These are phyloP conservation scores for Balearica regulorum DNA, from an alignment of 2,797 vertebrate genomes.

Conservation along the genomic window DNA sequence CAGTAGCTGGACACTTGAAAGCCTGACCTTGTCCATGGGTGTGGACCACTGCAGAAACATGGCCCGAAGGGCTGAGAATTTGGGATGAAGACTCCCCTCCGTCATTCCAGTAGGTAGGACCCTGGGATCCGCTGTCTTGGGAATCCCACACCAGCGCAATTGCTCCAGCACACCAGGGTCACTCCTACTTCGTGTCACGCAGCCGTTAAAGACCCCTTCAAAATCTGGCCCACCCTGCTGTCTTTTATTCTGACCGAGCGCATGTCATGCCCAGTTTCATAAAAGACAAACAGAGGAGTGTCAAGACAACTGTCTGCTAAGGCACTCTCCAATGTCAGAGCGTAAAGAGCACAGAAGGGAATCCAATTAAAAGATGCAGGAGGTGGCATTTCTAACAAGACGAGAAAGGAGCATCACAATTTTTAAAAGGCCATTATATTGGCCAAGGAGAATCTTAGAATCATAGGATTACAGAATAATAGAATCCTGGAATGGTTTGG, in stretches of 20 bases:
- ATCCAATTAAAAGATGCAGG: background rate
- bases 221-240: background rate
- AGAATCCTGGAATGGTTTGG: too few relatives aligned
- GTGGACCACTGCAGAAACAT: background rate
- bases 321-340: background rate
- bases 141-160: background rate
- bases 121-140: background rate
- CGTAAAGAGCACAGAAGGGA: background rate
- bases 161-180: background rate
- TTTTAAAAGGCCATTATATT: background rate
- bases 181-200: background rate
- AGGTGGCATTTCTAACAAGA: background rate
- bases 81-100: background rate
- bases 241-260: rapidly evolving
- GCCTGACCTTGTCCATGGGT: background rate
- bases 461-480: too few relatives aligned
- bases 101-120: background rate
- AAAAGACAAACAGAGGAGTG: background rate
- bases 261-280: background rate
- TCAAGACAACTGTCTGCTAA: background rate
- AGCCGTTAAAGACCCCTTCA: background rate
- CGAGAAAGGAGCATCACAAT: rapidly evolving
- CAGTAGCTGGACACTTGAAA: background rate
- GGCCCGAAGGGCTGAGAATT: background rate
- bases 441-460: background rate